A percentile compares a stretch with the other conserved stretches of the same genome.
Conservation (phyloP, 1,140 invertebrate species). For the Pseudomyrmex dendroicus region DNA sequence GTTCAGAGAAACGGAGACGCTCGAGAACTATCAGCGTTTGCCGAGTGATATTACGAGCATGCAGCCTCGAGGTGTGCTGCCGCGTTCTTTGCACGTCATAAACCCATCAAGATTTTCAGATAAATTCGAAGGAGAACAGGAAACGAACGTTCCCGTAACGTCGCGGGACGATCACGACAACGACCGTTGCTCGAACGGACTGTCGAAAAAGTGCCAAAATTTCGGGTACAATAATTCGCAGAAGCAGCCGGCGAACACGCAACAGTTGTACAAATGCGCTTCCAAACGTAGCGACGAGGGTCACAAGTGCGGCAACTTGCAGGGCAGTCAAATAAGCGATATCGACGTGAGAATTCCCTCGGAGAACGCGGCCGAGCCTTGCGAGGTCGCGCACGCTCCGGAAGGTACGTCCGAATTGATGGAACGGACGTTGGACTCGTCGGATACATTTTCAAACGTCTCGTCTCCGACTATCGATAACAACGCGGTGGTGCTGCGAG, state of each 20-base stretch:
- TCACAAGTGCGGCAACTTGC: conserved; percentile 70
- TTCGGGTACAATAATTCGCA: conserved; percentile 73
- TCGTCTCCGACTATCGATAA: conserved; percentile 75
- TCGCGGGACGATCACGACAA: conserved; percentile 31
- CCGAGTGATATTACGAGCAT: conserved; percentile 32
- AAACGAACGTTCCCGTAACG: conserved; percentile 14
- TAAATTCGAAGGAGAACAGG: conserved; percentile 34
- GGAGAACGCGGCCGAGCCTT: conserved; percentile 81
- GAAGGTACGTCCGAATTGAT: conserved; percentile 79
- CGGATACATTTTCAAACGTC: conserved; percentile 77
- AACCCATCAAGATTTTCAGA: conserved; percentile 47
- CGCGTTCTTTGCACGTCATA: conserved; percentile 54
- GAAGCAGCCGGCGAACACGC: conserved; percentile 72
- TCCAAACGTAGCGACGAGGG: conserved; percentile 61
- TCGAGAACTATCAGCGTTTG: conserved; percentile 55
- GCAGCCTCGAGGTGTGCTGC: conserved; percentile 55
- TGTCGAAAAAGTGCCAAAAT: conserved; percentile 72
- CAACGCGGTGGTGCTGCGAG: conserved; percentile 78
- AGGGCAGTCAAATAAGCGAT: conserved; percentile 70
- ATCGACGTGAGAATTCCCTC: conserved; percentile 78
- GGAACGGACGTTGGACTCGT: conserved; percentile 72
- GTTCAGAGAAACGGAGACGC: conserved; percentile 58
- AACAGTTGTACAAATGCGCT: conserved; percentile 69
- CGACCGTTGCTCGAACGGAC: conserved; percentile 34
- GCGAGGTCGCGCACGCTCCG: conserved; percentile 80